These are phyloP conservation scores for Trachythela sp. DNA, from an alignment of 64 coral and sea anemone genomes.

Conservation along the genomic window DNA sequence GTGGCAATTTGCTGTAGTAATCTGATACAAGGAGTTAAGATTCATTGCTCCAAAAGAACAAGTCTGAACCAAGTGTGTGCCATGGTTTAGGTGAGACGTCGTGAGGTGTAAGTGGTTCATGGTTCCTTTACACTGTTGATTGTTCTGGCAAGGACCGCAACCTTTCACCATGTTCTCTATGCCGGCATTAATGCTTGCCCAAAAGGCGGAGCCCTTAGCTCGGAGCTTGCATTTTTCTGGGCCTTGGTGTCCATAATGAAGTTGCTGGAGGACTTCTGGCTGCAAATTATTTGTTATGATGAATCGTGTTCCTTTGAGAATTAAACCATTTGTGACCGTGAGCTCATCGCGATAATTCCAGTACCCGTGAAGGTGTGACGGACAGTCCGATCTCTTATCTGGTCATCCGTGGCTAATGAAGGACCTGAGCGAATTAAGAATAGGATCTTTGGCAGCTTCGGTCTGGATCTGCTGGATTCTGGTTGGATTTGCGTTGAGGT, in stretches of 20 bases:
- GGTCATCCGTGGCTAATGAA: background rate
- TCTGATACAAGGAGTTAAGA: background rate
- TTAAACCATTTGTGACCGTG: background rate
- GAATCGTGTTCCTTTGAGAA: background rate
- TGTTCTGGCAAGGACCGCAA: background rate
- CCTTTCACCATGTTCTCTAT: background rate
- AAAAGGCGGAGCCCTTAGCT: background rate
- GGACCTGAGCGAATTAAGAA: background rate
- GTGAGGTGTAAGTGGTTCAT: background rate
- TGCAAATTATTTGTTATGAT: background rate
- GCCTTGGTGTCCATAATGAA: conserved; percentile 4
- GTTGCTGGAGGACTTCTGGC: background rate
- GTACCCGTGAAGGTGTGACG: background rate
- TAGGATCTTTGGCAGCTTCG: background rate
- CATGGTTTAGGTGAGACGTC: background rate
- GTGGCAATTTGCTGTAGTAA: background rate
- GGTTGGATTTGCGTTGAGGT: background rate
- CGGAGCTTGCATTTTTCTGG: background rate
- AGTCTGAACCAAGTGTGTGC: background rate
- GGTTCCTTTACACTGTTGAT: background rate
- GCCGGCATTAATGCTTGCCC: background rate
- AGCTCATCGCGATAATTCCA: background rate
- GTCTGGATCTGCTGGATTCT: background rate
- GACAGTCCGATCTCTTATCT: background rate
- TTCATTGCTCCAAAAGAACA: background rate